Evolutionary conservation across 2,113 vertebrate species (phyloP), one percentile per base, ranked within the genome.

Genomic region (Vireo altiloquus): DNA sequence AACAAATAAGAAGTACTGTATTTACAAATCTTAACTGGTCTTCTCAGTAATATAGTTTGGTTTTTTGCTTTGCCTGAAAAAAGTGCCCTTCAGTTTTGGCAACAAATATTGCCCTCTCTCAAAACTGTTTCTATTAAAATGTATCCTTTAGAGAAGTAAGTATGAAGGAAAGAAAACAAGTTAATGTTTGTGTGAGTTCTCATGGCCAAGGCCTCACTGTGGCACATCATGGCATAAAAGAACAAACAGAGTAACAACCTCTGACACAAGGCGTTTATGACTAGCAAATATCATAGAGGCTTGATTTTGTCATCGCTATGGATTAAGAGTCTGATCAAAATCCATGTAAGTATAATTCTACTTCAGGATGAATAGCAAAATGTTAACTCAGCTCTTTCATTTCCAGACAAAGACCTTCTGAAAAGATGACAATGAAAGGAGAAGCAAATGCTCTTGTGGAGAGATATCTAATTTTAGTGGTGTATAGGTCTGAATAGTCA

Each of bases 341-440:
- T 15, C 10, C 54, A 31, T 10, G 2, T 66, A 64, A 94, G 33
- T 68, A 60, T 37, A 84, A 52, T 30, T 54, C n/a, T 63, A 66
- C 59, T 52, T 80, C 70, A 80, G 33, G 23, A 64, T 95, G 91
- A 95, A 91, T 94, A 89, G 42, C 25, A 91, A 79, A 87, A 81
- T 40, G n/a, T 83, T 83, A 93, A 76, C 37, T 85, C 57, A 77
- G 64, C 57, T 87, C 60, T 86, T 90, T 76, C 59, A 54, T 69
- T 92, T 92, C 20, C 52, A 91, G 52, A 72, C 50, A 74, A 83
- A 95, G 71, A 66, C 39, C 44, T 90, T 64, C 71, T 74, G 63
- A 87, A 93, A 92, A 92, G 46, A 82, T 54, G 76, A 88, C 63
- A 93, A 79, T 46, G 64, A 39, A 78, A 82, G 60, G 15, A 84